Evolutionary conservation across 2,113 vertebrate genomes (phyloP).

Genomic region (Dicerorhinus sumatrensis): DNA sequence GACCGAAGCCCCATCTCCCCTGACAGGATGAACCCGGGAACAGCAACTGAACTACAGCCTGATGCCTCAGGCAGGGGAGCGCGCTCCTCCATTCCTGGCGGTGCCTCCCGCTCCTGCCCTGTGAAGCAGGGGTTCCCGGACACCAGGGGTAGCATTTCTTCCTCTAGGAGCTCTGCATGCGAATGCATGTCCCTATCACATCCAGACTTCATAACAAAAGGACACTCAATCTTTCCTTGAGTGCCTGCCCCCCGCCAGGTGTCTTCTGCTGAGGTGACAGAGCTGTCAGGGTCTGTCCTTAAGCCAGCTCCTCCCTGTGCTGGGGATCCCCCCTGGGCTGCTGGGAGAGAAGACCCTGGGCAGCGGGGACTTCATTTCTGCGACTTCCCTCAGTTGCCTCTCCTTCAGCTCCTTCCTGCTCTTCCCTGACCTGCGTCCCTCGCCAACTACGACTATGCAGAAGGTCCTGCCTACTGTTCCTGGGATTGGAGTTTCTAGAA

Average conservation of each 20-base stretch:
- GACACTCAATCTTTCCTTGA: background rate
- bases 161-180: background rate
- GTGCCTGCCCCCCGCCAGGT: background rate
- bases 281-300: background rate
- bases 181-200: background rate
- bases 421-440: background rate
- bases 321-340: background rate
- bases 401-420: background rate
- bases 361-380: too few species aligned
- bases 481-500: background rate
- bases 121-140: background rate
- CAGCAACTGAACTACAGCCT: background rate
- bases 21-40: background rate
- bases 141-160: background rate
- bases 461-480: background rate
- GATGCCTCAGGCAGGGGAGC: background rate
- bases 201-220: background rate
- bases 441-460: background rate
- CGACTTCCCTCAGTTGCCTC: background rate
- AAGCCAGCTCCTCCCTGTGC: too few species aligned
- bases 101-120: background rate
- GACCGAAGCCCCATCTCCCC: background rate
- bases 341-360: background rate
- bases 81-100: fast-evolving
- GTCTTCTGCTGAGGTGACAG: background rate